Percentiles rank a stretch among this genome's conserved stretches.
These are phyloP conservation scores for Bucorvus abyssinicus DNA, from an alignment of 2,797 vertebrate genomes.

Conservation along the genomic window DNA sequence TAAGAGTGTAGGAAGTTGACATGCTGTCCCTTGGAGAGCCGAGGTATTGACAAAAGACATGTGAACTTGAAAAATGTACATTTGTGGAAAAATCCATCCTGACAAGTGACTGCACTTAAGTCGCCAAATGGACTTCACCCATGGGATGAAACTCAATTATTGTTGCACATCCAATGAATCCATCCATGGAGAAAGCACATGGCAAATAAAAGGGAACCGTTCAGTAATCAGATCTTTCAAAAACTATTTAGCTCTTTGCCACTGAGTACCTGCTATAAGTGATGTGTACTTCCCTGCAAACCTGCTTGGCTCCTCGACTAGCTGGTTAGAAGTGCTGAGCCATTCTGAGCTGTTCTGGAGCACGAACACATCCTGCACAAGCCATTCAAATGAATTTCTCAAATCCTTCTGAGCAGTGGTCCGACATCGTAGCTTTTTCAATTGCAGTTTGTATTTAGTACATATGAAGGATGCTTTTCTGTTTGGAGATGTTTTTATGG, in stretches of 20 bases:
- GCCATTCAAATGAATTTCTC: not conserved
- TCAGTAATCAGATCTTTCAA: conserved; percentile 91
- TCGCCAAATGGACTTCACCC: conserved; percentile 84
- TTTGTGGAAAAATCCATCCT: conserved; percentile 82
- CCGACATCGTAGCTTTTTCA: not conserved
- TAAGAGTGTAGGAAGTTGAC: conserved; percentile 65
- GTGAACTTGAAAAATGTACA: conserved; percentile 84
- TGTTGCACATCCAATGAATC: conserved; percentile 83
- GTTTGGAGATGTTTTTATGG: not conserved
- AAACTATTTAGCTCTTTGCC: conserved; percentile 86
- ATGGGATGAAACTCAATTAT: conserved; percentile 85
- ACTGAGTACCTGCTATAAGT: conserved; percentile 82
- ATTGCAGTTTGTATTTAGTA: not conserved
- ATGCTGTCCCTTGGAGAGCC: conserved; percentile 65
- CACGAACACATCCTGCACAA: not conserved
- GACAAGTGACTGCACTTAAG: conserved; percentile 92
- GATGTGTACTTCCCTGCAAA: conserved; percentile 82
- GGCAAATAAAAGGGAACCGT: conserved; percentile 73
- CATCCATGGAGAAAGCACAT: conserved; percentile 83
- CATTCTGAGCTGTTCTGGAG: conserved; percentile 38
- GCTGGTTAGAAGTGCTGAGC: conserved; percentile 79
- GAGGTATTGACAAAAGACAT: conserved; percentile 72
- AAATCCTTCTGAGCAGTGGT: not conserved
- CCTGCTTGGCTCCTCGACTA: conserved; percentile 74
- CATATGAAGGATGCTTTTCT: not conserved